Evolutionary conservation across 2,888 invertebrate species (phyloP), one percentile per base, ranked within the genome.

Genomic region (Zootermopsis nevadensis): DNA sequence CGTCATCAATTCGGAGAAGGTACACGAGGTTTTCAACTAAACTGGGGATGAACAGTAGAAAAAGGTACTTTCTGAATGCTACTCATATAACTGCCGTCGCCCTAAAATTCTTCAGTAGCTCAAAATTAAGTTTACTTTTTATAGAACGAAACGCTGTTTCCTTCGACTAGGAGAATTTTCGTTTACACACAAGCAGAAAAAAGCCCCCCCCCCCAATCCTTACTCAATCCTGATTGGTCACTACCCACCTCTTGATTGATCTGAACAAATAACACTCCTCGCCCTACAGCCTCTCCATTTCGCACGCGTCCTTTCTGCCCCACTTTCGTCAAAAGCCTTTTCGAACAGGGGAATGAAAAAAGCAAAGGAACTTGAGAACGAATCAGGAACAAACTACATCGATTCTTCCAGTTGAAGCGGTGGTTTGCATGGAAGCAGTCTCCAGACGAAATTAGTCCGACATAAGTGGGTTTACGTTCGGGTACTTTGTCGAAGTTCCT

Each of bases 221-320:
- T 35, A 24, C 74, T 38, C 38, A 74, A 74, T 74, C 38, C 38
- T 74, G 74, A 74, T 74, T 74, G 74, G 74, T 74, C 74, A 74
- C 35, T 74, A 35, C 74, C 3, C 31, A 38, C 74, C 22, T 74
- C 74, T 74, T 42, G 74, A 74, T 42, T 74, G 74, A 74, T 74
- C 74, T 38, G 38, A 38, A 42, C 35, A 74, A 74, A 74, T 19
- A 74, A n/a, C 74, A 74, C 24, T 38, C 38, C n/a, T 38, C 38
- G 15, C 33, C 38, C 74, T 38, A 22, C 72, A 6, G 19, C 38
- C 33, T 35, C 15, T 38, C 33, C 15, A 33, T 74, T 38, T 74
- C 74, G 33, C 74, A 74, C 35, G 42, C n/a, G 31, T 38, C 74
- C 22, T 74, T 38, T 38, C n/a, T 7, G 2, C 60, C 12, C 74